These are phyloP conservation scores for Cardinalis cardinalis DNA, from an alignment of 2,113 vertebrate species.

Conservation along the genomic window DNA sequence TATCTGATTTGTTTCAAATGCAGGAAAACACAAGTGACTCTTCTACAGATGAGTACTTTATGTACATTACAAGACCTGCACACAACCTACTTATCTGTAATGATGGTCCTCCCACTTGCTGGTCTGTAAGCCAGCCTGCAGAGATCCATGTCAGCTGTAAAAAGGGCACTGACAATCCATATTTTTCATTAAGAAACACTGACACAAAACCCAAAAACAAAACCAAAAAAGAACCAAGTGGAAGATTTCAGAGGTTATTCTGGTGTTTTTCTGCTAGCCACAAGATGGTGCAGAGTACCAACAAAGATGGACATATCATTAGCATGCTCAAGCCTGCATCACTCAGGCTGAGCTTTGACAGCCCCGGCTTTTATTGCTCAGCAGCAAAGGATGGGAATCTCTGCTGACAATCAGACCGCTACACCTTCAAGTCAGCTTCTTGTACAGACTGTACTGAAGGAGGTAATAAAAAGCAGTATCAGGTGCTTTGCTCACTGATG, in stretches of 20 bases:
- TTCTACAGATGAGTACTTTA: neutral
- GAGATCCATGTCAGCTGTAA: neutral
- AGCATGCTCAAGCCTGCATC: neutral
- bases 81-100: neutral
- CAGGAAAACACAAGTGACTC: neutral
- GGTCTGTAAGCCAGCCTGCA: neutral
- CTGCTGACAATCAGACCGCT: neutral
- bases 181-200: neutral
- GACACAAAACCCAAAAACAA: neutral
- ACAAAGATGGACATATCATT: neutral
- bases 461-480: neutral
- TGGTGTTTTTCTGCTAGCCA: conserved; percentile 44
- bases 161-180: neutral
- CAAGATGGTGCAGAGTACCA: conserved; percentile 62
- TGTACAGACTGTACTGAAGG: neutral
- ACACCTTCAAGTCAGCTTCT: neutral
- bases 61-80: neutral
- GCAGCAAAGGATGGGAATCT: neutral
- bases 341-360: neutral
- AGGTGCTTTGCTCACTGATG: neutral
- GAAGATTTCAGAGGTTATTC: neutral
- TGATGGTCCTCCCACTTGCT: neutral
- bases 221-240: neutral
- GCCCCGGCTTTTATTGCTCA: neutral
- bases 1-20: neutral